Evolutionary conservation across 1,140 invertebrate genomes (phyloP), one percentile per base, ranked within the genome.

Genomic region (Papilio polyxenes): DNA sequence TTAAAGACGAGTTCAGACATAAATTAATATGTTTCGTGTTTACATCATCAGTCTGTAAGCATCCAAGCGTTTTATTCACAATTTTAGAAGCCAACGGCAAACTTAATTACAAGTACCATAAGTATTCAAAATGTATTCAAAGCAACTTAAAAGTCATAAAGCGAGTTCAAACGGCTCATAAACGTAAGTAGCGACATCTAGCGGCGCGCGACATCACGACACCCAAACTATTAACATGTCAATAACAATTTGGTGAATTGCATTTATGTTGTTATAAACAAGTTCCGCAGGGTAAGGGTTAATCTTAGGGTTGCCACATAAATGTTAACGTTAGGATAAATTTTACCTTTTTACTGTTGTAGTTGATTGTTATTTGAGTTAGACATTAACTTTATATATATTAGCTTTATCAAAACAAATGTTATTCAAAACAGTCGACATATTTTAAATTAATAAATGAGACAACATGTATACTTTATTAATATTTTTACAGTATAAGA

Each of bases 181-280:
- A 80, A 65, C 13, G 78, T 80, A 80, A 80, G 59, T 80, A 49
- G 59, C 59, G 78, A 40, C 78, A 80, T 80, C 78, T 80, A 80
- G 78, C 56, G 59, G 59, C 40, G 62, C 78, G 84, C 82, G 86
- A 87, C 86, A 89, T 79, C 81, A 85, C 82, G 89, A 91, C 89
- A 89, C 85, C 85, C 81, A 81, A 84, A 87, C 91, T 90, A 92
- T 93, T 94, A 91, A 92, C 92, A 94, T 92, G 92, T 88, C 91
- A 90, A 94, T 94, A 94, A 94, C 90, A 92, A 94, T 94, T 94
- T 94, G 87, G 85, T 85, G 89, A 94, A 94, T 92, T 91, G 91
- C 92, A 90, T 93, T 89, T 89, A 91, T 90, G 92, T 89, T 90
- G 86, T 89, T 90, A 86, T 82, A 87, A 87, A 87, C 87, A 87